Percentiles rank a stretch among this genome's conserved stretches.
Conservation (phyloP, 1,140 invertebrate genomes). For the Euwallacea fornicatus region DNA sequence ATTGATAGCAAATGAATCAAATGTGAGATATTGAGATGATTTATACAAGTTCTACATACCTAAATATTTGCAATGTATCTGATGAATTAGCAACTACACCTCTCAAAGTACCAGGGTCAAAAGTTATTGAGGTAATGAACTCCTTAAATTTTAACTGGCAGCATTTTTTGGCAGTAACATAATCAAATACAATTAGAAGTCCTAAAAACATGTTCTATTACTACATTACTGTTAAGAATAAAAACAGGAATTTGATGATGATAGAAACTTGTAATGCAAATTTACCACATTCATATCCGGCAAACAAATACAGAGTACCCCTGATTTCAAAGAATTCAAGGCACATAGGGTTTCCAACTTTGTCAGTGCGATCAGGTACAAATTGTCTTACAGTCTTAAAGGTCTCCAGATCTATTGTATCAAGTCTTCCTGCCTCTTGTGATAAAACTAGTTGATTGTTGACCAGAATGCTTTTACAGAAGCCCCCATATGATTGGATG, state of each 20-base stretch:
- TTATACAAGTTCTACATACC: slow-evolving; percentile 2
- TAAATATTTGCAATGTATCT: slow-evolving; percentile 61
- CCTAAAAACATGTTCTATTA: slow-evolving; percentile 53
- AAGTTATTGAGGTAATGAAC: slow-evolving; percentile 70
- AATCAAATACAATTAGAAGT: slow-evolving; percentile 67
- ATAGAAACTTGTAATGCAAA: neutral
- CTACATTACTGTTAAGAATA: neutral
- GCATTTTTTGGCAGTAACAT: slow-evolving; percentile 60
- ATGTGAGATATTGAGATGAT: no score
- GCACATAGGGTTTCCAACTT: slow-evolving; percentile 44
- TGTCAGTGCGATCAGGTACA: slow-evolving; percentile 33
- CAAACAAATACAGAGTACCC: slow-evolving; percentile 40
- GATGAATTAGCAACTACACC: slow-evolving; percentile 67
- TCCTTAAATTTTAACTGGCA: slow-evolving; percentile 63
- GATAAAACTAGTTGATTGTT: slow-evolving; percentile 62
- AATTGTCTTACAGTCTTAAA: slow-evolving; percentile 39
- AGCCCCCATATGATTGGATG: slow-evolving; percentile 67
- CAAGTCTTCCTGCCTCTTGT: slow-evolving; percentile 64
- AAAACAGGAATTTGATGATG: neutral
- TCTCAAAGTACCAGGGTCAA: slow-evolving; percentile 62
- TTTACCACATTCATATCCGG: slow-evolving; percentile 45
- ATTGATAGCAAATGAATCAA: slow-evolving; percentile 47
- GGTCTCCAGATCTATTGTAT: slow-evolving; percentile 47
- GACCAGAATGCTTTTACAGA: slow-evolving; percentile 62
- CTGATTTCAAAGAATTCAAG: slow-evolving; percentile 41